A percentile compares a stretch with the other conserved stretches of the same genome.
Evolutionary conservation across 2,888 invertebrate species (phyloP).

Genomic region (Eubasilissa splendida): DNA sequence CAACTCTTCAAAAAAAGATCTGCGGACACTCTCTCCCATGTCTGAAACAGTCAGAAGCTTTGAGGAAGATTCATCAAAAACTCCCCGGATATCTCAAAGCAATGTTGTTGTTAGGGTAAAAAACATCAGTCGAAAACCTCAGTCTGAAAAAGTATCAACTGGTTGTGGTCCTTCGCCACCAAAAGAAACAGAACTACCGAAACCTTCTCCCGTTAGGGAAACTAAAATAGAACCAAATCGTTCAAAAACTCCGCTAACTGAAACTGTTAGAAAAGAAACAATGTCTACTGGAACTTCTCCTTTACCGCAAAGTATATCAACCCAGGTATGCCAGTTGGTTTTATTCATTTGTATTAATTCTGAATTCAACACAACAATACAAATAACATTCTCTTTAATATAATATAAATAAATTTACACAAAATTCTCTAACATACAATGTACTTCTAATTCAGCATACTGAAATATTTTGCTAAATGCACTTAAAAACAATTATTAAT

Average conservation of each 20-base stretch:
- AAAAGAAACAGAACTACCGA: slow-evolving; percentile 64
- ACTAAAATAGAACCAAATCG: slow-evolving; percentile 33
- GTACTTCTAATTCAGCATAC: too few relatives aligned
- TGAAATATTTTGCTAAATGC: neutral
- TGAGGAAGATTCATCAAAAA: slow-evolving; percentile 37
- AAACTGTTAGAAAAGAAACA: slow-evolving; percentile 57
- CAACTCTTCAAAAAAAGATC: slow-evolving; percentile 35
- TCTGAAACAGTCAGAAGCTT: slow-evolving; percentile 42
- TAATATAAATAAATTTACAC: neutral
- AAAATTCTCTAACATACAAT: neutral
- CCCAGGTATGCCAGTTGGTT: slow-evolving; percentile 76
- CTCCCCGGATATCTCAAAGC: slow-evolving; percentile 53
- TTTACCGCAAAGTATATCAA: slow-evolving; percentile 89
- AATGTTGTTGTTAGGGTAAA: slow-evolving; percentile 52
- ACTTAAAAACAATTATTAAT: neutral
- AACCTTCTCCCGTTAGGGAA: slow-evolving; percentile 34
- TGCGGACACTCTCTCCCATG: slow-evolving; percentile 39
- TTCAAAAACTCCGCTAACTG: slow-evolving; percentile 38
- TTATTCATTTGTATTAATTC: neutral
- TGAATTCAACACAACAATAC: slow-evolving; percentile 5
- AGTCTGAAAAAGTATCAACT: slow-evolving; percentile 68
- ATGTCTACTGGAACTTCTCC: slow-evolving; percentile 87
- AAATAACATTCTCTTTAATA: neutral
- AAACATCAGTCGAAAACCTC: slow-evolving; percentile 47
- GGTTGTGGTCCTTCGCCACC: slow-evolving; percentile 79